A percentile compares a stretch with the other conserved stretches of the same genome.
phyloP scores from a whole-genome alignment of 2,113 vertebrate species.

The Diphyllodes magnificus region DNA sequence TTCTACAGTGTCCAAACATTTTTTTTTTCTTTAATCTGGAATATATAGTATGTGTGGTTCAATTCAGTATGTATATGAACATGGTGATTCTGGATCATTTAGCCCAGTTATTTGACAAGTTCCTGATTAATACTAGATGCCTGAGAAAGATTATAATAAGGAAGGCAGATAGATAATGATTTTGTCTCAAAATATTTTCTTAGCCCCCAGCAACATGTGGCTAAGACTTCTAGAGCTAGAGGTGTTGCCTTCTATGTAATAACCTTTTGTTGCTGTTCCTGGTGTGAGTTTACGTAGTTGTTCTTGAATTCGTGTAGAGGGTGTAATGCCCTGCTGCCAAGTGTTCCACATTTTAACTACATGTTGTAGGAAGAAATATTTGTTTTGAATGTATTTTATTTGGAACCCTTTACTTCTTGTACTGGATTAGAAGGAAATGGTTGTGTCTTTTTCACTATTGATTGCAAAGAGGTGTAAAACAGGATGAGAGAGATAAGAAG shows the following conservation, averaged over 20 bases:
- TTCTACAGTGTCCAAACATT: rapidly evolving
- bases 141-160: not conserved
- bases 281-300: not conserved
- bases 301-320: not conserved
- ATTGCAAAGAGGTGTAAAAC: not conserved
- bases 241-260: not conserved
- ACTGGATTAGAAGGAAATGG: not conserved
- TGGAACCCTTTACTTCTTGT: not conserved
- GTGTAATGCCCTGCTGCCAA: not conserved
- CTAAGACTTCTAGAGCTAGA: not conserved
- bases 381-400: not conserved
- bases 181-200: not conserved
- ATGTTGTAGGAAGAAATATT: not conserved
- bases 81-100: not conserved
- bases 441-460: not conserved
- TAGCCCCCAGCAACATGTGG: not conserved
- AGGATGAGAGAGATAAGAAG: not conserved
- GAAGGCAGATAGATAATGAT: not conserved
- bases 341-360: not conserved
- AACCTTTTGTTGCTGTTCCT: not conserved
- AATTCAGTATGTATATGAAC: not conserved
- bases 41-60: not conserved
- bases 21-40: not conserved
- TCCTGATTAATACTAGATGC: not conserved
- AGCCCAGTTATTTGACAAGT: not conserved